Conservation (phyloP, 2,888 invertebrate genomes). For the Drosophila dives region DNA sequence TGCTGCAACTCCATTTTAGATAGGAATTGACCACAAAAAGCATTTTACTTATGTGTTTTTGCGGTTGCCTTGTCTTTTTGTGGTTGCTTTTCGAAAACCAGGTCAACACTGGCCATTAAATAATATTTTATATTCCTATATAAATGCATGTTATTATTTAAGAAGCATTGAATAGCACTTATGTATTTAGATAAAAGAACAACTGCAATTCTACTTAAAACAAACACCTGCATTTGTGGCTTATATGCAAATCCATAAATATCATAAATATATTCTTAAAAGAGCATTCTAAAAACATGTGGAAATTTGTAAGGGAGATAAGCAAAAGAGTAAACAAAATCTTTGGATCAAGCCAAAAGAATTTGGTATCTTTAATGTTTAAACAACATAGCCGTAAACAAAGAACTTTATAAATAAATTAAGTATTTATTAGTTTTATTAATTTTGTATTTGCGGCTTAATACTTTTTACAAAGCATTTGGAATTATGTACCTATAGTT, state of each 20-base stretch:
- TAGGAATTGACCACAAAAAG: constrained; percentile 53
- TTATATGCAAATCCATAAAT: background rate
- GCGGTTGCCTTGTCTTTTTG: constrained; percentile 58
- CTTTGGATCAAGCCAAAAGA: background rate
- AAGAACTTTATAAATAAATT: background rate
- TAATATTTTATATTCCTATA: constrained; percentile 32
- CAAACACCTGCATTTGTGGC: constrained; percentile 11
- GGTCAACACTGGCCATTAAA: constrained; percentile 44
- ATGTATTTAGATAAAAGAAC: constrained; percentile 29
- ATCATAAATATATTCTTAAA: background rate
- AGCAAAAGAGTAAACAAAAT: background rate
- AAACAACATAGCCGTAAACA: background rate
- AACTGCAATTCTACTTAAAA: constrained; percentile 19
- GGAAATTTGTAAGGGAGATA: background rate
- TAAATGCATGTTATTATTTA: background rate
- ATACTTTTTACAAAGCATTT: background rate
- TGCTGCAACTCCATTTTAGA: constrained; percentile 15
- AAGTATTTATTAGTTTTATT: background rate
- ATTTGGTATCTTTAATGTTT: too few relatives aligned
- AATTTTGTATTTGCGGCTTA: background rate
- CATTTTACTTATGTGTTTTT: constrained; percentile 57
- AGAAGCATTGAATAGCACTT: background rate
- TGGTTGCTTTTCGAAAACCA: constrained; percentile 32
- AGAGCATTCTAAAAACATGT: background rate
- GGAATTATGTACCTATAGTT: background rate